Percentiles rank a stretch among this genome's conserved stretches.
phyloP scores from a whole-genome alignment of 2,113 vertebrate species.

The Callocephalon fimbriatum region DNA sequence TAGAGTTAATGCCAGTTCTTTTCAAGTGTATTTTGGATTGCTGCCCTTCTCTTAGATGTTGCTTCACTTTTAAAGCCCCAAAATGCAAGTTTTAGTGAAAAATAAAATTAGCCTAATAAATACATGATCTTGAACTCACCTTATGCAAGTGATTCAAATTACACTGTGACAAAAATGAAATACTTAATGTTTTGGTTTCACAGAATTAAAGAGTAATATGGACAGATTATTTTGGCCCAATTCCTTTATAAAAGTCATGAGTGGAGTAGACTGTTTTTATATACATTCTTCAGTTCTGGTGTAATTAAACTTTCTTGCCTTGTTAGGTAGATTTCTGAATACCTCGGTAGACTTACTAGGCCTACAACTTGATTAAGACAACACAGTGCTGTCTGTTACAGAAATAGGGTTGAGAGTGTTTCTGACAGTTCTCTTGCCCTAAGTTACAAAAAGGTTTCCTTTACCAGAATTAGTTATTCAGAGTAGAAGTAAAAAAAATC shows the following conservation, averaged over 20 bases:
- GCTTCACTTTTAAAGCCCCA: neutral
- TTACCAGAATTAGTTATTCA: neutral
- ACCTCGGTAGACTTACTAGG: neutral
- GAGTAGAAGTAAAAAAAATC: neutral
- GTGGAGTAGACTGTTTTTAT: neutral
- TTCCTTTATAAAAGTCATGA: neutral
- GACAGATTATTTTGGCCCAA: neutral
- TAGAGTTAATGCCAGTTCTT: conserved; percentile 1
- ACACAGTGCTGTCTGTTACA: neutral
- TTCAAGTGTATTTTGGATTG: conserved; percentile 4
- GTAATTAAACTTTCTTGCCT: neutral
- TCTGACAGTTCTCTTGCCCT: neutral
- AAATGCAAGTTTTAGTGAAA: neutral
- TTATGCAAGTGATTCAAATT: neutral
- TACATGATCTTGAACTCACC: neutral
- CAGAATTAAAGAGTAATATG: neutral
- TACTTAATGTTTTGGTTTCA: neutral
- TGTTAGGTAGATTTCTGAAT: neutral
- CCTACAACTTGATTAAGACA: neutral
- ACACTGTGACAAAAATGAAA: neutral
- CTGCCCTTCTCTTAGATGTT: neutral
- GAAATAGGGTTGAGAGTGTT: neutral
- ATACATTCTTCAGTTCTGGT: neutral
- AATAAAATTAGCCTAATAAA: neutral
- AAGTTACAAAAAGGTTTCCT: neutral